Conservation (phyloP, 2,113 vertebrate species). For the Dipodomys spectabilis region DNA sequence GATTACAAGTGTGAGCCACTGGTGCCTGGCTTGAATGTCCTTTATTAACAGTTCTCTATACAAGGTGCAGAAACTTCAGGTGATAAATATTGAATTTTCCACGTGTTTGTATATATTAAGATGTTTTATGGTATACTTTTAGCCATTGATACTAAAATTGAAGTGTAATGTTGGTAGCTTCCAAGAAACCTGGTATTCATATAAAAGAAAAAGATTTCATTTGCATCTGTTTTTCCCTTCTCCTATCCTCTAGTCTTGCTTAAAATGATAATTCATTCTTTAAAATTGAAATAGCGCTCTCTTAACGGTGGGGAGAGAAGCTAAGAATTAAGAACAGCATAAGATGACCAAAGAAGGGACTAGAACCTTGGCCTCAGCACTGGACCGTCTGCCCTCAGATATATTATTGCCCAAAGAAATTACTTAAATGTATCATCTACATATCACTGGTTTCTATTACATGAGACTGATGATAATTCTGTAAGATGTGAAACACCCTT, state of each 20-base stretch:
- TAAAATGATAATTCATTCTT: not conserved
- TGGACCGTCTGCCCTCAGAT: rapidly evolving
- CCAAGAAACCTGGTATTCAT: not conserved
- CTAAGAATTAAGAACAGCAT: not conserved
- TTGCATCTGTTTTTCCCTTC: not conserved
- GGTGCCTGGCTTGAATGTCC: no score
- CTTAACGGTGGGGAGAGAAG: rapidly evolving
- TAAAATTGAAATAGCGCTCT: not conserved
- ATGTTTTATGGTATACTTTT: not conserved
- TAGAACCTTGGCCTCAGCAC: rapidly evolving
- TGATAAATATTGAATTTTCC: not conserved
- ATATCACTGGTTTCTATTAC: not conserved
- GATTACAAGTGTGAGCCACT: no score
- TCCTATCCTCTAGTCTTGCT: not conserved
- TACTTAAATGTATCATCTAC: rapidly evolving
- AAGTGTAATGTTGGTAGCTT: not conserved
- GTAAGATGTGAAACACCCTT: not conserved
- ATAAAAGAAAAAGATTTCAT: not conserved
- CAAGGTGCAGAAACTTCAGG: rapidly evolving
- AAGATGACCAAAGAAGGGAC: not conserved
- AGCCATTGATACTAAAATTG: not conserved
- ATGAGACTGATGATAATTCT: not conserved
- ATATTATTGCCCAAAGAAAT: not conserved
- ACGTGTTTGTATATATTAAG: not conserved
- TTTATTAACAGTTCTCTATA: not conserved